These are phyloP conservation scores for Zelostemma sp. DNA, from an alignment of 1,140 invertebrate species.

Conservation along the genomic window DNA sequence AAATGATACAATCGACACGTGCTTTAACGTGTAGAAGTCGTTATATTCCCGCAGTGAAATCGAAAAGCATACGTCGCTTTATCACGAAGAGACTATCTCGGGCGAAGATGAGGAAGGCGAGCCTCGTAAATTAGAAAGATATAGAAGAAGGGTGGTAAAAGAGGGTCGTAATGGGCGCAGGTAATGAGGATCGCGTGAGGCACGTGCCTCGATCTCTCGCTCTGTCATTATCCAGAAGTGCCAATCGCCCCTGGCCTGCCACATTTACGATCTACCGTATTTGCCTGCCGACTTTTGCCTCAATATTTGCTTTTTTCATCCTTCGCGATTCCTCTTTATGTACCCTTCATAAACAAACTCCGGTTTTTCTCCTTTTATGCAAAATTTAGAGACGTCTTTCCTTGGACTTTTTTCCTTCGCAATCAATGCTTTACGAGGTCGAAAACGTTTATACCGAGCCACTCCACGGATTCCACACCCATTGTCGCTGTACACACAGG, in stretches of 20 bases:
- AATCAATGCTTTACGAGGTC: neutral
- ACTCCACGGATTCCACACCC: slow-evolving; percentile 28
- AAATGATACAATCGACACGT: neutral
- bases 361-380: too few relatives aligned
- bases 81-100: slow-evolving; percentile 14
- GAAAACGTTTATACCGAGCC: neutral
- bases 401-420: neutral
- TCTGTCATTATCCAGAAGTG: slow-evolving; percentile 63
- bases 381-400: neutral
- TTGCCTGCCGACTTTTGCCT: neutral
- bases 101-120: slow-evolving; percentile 23
- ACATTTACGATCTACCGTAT: slow-evolving; percentile 36
- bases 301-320: slow-evolving; percentile 1
- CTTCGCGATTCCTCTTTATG: too few relatives aligned
- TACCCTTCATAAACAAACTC: too few relatives aligned
- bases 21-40: neutral
- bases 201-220: slow-evolving; percentile 62
- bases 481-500: slow-evolving; percentile 25
- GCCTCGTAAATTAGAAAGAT: slow-evolving; percentile 40
- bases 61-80: neutral
- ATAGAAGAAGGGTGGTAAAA: slow-evolving; percentile 24
- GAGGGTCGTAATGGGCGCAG: slow-evolving; percentile 47
- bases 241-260: slow-evolving; percentile 47
- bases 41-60: neutral
- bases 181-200: slow-evolving; percentile 67